phyloP scores from a whole-genome alignment of 2,113 vertebrate genomes.

The human (Homo sapiens) region DNA sequence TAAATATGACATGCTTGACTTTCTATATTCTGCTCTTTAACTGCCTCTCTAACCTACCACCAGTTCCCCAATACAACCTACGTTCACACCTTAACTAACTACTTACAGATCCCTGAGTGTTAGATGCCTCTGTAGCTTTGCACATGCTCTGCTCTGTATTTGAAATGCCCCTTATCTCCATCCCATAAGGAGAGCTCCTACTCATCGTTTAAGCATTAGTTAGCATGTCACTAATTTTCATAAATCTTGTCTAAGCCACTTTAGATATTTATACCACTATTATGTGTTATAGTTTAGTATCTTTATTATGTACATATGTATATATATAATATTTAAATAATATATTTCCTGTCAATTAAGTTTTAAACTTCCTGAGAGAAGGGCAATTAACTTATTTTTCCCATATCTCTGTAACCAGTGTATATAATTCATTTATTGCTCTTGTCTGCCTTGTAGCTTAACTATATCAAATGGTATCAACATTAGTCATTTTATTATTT shows the following conservation, averaged over 20 bases:
- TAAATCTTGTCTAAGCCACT: background rate
- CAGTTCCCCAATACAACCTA: background rate
- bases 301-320: background rate
- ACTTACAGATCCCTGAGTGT: background rate
- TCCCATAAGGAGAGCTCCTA: background rate
- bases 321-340: background rate
- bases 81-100: background rate
- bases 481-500: background rate
- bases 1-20: background rate
- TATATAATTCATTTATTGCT: background rate
- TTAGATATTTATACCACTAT: background rate
- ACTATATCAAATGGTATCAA: background rate
- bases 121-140: background rate
- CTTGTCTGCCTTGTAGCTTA: background rate
- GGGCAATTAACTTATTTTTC: background rate
- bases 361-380: background rate
- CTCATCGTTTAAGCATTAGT: background rate
- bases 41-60: background rate
- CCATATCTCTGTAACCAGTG: background rate
- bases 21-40: background rate
- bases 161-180: background rate
- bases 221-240: background rate
- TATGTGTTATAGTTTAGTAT: background rate
- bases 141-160: background rate
- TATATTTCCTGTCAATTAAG: background rate